Percentiles rank a stretch among this genome's conserved stretches.
Evolutionary conservation across 2,113 vertebrate species (phyloP).

Genomic region (Arothron firmamentum): DNA sequence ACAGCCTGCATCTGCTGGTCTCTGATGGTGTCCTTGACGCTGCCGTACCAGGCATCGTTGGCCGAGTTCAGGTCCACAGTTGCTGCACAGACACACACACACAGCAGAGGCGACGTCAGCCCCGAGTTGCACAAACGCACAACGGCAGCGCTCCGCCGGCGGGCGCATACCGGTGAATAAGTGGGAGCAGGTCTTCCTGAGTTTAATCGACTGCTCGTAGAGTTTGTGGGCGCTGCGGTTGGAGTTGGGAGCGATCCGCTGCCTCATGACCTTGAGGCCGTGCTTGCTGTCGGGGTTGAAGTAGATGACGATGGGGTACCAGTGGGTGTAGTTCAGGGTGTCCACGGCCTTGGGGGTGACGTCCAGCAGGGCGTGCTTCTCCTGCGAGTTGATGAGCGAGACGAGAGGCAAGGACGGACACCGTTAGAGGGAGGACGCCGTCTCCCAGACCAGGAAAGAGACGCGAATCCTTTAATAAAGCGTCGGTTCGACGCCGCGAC

Average conservation of each 20-base stretch:
- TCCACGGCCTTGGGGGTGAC: constrained; percentile 93
- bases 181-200: constrained; percentile 84
- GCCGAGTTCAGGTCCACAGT: constrained; percentile 84
- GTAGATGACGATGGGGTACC: constrained; percentile 93
- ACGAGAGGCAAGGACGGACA: too few species aligned
- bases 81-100: constrained; percentile 62
- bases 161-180: constrained; percentile 81
- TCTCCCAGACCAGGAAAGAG: too few species aligned
- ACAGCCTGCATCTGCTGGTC: constrained; percentile 87
- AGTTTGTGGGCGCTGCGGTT: constrained; percentile 89
- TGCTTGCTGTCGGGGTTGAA: constrained; percentile 90
- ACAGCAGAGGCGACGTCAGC: not conserved
- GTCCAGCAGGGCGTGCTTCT: constrained; percentile 87
- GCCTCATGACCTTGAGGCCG: constrained; percentile 87
- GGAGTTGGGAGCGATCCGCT: constrained; percentile 81
- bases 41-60: constrained; percentile 89
- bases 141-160: not conserved
- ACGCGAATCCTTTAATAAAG: too few species aligned
- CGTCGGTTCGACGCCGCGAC: too few species aligned
- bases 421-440: too few species aligned
- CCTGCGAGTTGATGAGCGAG: constrained; percentile 59
- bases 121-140: not conserved
- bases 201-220: constrained; percentile 87
- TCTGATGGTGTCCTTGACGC: constrained; percentile 83
- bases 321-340: constrained; percentile 91